A percentile compares a stretch with the other conserved stretches of the same genome.
phyloP scores from a whole-genome alignment of 2,888 invertebrate genomes.

The Melitaea athalia region DNA sequence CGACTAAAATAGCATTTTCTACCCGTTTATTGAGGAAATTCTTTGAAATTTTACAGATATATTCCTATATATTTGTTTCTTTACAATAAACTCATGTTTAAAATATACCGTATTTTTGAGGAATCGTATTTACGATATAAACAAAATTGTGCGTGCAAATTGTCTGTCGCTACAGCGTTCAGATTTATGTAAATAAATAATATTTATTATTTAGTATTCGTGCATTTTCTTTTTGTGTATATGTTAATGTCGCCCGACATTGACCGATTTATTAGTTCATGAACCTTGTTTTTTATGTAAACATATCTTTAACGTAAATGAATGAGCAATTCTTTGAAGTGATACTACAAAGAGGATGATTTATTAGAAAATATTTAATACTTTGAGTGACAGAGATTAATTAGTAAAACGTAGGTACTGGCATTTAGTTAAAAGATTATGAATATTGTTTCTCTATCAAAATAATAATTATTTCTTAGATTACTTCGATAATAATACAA shows the following conservation, averaged over 20 bases:
- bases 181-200: slow-evolving; percentile 25
- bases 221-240: slow-evolving; percentile 17
- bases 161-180: slow-evolving; percentile 23
- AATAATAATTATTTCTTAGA: no score
- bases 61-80: no score
- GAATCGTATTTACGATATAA: slow-evolving; percentile 16
- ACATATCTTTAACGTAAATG: neutral
- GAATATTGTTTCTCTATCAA: no score
- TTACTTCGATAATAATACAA: no score
- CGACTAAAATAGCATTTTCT: no score
- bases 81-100: neutral
- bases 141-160: slow-evolving; percentile 26
- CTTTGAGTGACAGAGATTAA: neutral
- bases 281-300: neutral
- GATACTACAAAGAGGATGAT: neutral
- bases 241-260: slow-evolving; percentile 11
- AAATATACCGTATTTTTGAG: slow-evolving; percentile 5
- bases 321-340: neutral
- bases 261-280: slow-evolving; percentile 22
- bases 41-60: no score
- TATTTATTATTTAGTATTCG: slow-evolving; percentile 3
- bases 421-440: no score
- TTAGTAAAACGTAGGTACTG: neutral
- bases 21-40: no score
- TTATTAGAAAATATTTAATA: neutral